A percentile compares a stretch with the other conserved stretches of the same genome.
These are phyloP conservation scores for Otis tarda DNA, from an alignment of 2,113 vertebrate genomes.

Conservation along the genomic window DNA sequence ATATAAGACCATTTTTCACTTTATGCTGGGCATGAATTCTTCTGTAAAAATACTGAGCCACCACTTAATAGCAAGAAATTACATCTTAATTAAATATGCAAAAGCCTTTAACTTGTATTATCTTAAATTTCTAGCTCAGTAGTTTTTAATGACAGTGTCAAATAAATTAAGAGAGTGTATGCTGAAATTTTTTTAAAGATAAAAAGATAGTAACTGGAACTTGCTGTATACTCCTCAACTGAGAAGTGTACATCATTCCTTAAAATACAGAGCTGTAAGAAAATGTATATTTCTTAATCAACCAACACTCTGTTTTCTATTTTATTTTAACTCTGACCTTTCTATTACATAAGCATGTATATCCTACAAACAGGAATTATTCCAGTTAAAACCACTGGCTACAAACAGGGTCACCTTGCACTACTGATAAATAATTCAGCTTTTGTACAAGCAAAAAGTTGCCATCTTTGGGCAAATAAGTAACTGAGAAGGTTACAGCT, in stretches of 20 bases:
- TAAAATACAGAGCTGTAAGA: neutral
- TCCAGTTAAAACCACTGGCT: neutral
- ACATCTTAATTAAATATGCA: neutral
- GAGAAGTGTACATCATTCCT: neutral
- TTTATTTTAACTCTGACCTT: neutral
- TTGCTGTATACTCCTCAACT: neutral
- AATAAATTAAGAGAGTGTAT: neutral
- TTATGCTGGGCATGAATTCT: neutral
- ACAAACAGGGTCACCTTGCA: neutral
- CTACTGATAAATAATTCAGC: neutral
- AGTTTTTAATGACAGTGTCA: neutral
- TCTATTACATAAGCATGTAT: neutral
- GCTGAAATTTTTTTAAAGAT: neutral
- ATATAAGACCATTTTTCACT: neutral
- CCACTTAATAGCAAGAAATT: neutral
- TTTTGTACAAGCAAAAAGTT: neutral
- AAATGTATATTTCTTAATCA: neutral
- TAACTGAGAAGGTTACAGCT: neutral
- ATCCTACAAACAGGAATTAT: neutral
- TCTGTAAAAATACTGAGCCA: neutral
- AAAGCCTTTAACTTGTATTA: neutral
- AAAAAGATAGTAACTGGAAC: neutral
- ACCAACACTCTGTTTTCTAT: neutral
- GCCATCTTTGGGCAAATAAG: neutral
- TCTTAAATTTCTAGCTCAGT: neutral